Percentiles rank a stretch among this genome's conserved stretches.
Evolutionary conservation across 2,113 vertebrate species (phyloP).

Genomic region (cat (Felis catus)): DNA sequence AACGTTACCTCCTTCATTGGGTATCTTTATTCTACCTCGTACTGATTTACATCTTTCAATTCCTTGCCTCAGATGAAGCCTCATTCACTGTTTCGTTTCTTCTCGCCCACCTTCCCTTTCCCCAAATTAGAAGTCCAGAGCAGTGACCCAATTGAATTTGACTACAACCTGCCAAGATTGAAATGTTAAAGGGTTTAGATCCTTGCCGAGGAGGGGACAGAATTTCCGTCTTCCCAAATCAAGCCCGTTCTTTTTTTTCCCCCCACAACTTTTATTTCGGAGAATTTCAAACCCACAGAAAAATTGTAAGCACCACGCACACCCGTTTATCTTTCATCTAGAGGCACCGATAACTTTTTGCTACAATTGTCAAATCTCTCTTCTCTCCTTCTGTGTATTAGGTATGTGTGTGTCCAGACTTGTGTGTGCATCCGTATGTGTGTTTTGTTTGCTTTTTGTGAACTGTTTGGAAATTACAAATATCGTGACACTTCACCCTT

Average conservation of each 20-base stretch:
- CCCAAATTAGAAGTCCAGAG: constrained; percentile 15
- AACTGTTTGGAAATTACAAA: background rate
- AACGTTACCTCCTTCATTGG: background rate
- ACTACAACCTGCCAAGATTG: background rate
- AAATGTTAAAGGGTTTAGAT: background rate
- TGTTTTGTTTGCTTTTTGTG: background rate
- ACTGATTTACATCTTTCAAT: constrained; percentile 22
- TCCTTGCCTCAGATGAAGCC: constrained; percentile 20
- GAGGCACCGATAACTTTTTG: background rate
- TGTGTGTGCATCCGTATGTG: background rate
- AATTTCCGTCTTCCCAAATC: constrained; percentile 36
- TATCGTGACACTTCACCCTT: background rate
- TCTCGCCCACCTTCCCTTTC: constrained; percentile 1
- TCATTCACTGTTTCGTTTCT: constrained; percentile 33
- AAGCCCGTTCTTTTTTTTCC: background rate
- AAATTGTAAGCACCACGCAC: background rate
- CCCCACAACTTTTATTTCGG: background rate
- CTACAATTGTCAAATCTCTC: background rate
- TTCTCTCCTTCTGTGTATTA: background rate
- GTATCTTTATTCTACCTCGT: constrained; percentile 1
- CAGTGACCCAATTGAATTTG: constrained; percentile 15
- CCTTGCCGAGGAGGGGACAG: background rate
- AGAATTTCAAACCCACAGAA: background rate
- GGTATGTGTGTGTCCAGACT: background rate
- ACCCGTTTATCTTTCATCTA: background rate